Evolutionary conservation across 2,797 vertebrate genomes (phyloP).

Genomic region (Chloroceryle inda): DNA sequence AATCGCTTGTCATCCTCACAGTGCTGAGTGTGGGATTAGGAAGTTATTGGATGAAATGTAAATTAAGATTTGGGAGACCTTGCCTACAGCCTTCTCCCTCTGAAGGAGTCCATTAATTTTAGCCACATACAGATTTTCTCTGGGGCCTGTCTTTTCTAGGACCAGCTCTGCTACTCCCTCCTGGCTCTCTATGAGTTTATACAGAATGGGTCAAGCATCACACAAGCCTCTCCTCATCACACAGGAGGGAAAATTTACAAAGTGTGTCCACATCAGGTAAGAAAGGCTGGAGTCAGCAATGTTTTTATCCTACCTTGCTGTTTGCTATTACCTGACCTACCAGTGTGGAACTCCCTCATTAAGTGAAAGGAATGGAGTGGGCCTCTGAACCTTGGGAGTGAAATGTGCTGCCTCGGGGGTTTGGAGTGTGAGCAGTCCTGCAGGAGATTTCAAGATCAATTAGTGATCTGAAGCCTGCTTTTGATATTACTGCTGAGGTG

Average conservation of each 20-base stretch:
- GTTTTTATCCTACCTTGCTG: background rate
- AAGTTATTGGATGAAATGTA: background rate
- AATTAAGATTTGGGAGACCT: background rate
- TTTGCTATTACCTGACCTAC: background rate
- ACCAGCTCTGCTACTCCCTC: conserved; percentile 86
- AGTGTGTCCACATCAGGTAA: conserved; percentile 96
- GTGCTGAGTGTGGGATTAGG: background rate
- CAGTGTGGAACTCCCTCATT: background rate
- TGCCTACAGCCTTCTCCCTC: background rate
- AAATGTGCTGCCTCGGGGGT: rapidly evolving
- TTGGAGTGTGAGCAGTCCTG: background rate
- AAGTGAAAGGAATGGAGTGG: background rate
- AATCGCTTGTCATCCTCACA: background rate
- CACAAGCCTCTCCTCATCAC: conserved; percentile 83
- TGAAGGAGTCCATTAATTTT: background rate
- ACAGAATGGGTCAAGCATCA: conserved; percentile 86
- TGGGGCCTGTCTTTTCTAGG: conserved; percentile 66
- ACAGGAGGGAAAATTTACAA: conserved; percentile 97
- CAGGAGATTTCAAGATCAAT: background rate
- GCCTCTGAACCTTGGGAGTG: background rate
- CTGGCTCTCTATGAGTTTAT: conserved; percentile 89
- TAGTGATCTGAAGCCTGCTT: background rate
- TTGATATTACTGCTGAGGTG: background rate
- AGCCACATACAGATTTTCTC: background rate
- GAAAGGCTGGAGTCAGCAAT: background rate